These are phyloP conservation scores for Seira sanloemensis DNA, from an alignment of 2,888 invertebrate species.

Conservation along the genomic window DNA sequence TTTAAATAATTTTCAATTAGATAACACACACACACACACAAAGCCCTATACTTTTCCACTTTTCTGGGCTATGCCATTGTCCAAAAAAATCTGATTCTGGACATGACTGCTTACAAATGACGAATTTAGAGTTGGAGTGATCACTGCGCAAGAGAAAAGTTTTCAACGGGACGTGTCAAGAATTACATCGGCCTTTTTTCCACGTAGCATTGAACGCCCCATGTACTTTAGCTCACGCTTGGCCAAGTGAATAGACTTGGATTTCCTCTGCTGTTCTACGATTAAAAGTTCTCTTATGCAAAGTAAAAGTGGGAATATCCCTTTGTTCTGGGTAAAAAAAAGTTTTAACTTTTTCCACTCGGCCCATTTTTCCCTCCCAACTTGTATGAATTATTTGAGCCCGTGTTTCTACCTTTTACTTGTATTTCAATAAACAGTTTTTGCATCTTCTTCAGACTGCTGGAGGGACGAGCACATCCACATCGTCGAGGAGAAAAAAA, in stretches of 20 bases:
- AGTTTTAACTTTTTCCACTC: background rate
- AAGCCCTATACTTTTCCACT: too few species aligned
- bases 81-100: background rate
- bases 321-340: background rate
- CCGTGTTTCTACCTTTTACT: background rate
- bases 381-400: background rate
- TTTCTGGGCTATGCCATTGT: too few species aligned
- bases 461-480: too few species aligned
- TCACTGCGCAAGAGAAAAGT: background rate
- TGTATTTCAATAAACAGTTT: slow-evolving; percentile 23
- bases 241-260: background rate
- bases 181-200: background rate
- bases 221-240: background rate
- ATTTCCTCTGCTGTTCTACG: background rate
- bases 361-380: background rate
- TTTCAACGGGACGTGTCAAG: background rate
- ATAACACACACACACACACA: too few species aligned
- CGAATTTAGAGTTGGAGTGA: background rate
- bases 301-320: background rate
- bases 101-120: background rate
- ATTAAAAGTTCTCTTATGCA: background rate
- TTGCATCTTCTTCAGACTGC: background rate
- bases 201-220: background rate
- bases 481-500: background rate
- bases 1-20: background rate